Conservation (phyloP, 1,140 invertebrate genomes). For the Rhyacophila brunnea region DNA sequence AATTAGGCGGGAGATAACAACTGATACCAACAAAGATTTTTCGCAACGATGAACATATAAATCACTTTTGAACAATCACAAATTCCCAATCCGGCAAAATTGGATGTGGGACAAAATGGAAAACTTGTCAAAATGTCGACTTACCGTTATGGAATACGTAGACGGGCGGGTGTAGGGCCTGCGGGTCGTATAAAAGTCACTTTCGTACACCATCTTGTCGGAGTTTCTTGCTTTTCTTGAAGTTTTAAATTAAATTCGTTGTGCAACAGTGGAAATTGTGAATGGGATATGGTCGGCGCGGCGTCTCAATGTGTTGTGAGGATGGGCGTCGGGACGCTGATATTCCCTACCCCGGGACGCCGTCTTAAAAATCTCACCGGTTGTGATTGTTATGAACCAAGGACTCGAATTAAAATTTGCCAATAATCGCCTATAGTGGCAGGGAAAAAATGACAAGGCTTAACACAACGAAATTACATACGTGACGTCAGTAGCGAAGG, state of each 20-base stretch:
- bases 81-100: slow-evolving; percentile 6
- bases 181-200: slow-evolving; percentile 84
- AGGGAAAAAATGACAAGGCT: too few species aligned
- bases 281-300: slow-evolving; percentile 13
- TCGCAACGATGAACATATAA: slow-evolving; percentile 15
- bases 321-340: not conserved
- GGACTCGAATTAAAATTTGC: too few species aligned
- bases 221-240: slow-evolving; percentile 33
- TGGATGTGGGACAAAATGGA: slow-evolving; percentile 2
- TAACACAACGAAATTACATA: too few species aligned
- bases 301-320: slow-evolving; percentile 25
- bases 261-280: slow-evolving; percentile 2
- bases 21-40: slow-evolving; percentile 36
- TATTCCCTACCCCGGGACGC: slow-evolving; percentile 5
- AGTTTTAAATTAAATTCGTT: not conserved
- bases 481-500: too few species aligned
- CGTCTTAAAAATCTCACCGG: too few species aligned
- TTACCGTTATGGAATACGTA: slow-evolving; percentile 78
- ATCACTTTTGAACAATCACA: slow-evolving; percentile 29
- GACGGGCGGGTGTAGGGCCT: slow-evolving; percentile 71
- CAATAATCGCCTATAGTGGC: too few species aligned
- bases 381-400: too few species aligned
- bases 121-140: slow-evolving; percentile 42
- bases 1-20: not conserved
- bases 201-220: slow-evolving; percentile 83